Base-by-base conservation (phyloP, 2,797 vertebrate genomes). In the Micropoecilia bifurca region DNA sequence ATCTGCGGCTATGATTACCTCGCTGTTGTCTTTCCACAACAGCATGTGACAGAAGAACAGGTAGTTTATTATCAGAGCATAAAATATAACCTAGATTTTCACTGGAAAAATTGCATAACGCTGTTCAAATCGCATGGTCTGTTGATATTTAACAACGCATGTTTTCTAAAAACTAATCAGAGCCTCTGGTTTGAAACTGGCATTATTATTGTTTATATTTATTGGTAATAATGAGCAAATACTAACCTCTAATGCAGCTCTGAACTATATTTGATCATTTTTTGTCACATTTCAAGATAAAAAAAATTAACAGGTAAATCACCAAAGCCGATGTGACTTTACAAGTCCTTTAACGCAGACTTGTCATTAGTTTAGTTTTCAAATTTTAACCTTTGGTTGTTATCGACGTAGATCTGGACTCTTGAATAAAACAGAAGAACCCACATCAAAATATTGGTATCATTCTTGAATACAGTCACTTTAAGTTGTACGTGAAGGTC, bases 371-470 rank as follows among this genome's bases (percentile, higher is more conserved):
- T 41, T 45, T n/a, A 71, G 36, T 43, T 43, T 25, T 43, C 68
- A 71, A 46, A 46, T 71, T 30, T 7, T 1, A 45, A 46, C 4
- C 22, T n/a, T n/a, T 25, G 33, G 3, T 72, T 41, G 9, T 8
- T 0, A 3, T 30, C 14, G 39, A 22, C 13, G n/a, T 6, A 77
- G 4, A 46, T 46, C 25, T 57, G 12, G 6, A 48, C 5, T 30
- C 33, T 43, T 76, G 41, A 43, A 43, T 43, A 41, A 7, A 12
- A 78, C 73, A 73, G 36, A 18, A 36, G 66, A 25, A 85, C 88
- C 91, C 88, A 89, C 90, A 83, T 89, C 79, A 84, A 82, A 91
- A 85, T 85, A 88, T 57, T 93, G 93, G 93, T 93, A 91, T 93
- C 88, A 89, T 93, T 91, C 86, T 93, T 93, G 59, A 85, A 86